Percentiles rank a stretch among this genome's conserved stretches.
These are phyloP conservation scores for Caenorhabditis sinica DNA, from an alignment of 2,888 invertebrate species.

Conservation along the genomic window DNA sequence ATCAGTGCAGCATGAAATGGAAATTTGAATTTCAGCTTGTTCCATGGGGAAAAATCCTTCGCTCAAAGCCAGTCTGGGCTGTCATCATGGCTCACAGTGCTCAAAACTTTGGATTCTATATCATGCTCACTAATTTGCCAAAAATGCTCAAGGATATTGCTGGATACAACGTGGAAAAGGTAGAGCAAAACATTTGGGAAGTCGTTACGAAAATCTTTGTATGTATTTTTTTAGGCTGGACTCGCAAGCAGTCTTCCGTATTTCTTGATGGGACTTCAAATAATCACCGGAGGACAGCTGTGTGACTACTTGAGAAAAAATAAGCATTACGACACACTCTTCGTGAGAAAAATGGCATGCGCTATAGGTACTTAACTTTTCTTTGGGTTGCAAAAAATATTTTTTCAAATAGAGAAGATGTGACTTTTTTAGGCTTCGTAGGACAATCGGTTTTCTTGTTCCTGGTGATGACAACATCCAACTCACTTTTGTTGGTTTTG, in stretches of 20 bases:
- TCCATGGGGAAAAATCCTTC: slow-evolving; percentile 85
- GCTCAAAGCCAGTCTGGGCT: slow-evolving; percentile 85
- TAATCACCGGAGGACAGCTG: slow-evolving; percentile 90
- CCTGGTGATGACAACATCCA: slow-evolving; percentile 89
- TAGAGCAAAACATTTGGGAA: slow-evolving; percentile 11
- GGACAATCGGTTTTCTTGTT: slow-evolving; percentile 93
- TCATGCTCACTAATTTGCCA: slow-evolving; percentile 85
- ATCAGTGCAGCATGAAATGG: no score
- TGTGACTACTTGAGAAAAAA: slow-evolving; percentile 88
- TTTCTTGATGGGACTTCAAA: slow-evolving; percentile 91
- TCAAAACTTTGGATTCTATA: slow-evolving; percentile 86
- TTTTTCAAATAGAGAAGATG: background rate
- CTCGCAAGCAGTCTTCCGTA: slow-evolving; percentile 92
- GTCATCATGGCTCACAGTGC: slow-evolving; percentile 85
- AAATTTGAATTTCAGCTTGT: slow-evolving; percentile 69
- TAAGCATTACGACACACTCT: slow-evolving; percentile 87
- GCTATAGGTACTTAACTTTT: slow-evolving; percentile 87
- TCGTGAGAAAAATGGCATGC: slow-evolving; percentile 88
- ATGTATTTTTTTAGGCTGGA: slow-evolving; percentile 88
- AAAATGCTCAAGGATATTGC: slow-evolving; percentile 84
- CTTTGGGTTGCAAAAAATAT: background rate
- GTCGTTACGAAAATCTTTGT: no score
- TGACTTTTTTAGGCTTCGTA: slow-evolving; percentile 86
- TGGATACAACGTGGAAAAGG: slow-evolving; percentile 76
- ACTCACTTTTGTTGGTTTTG: slow-evolving; percentile 88